Conservation (phyloP, 2,113 vertebrate genomes). For the Glaucomys volans region DNA sequence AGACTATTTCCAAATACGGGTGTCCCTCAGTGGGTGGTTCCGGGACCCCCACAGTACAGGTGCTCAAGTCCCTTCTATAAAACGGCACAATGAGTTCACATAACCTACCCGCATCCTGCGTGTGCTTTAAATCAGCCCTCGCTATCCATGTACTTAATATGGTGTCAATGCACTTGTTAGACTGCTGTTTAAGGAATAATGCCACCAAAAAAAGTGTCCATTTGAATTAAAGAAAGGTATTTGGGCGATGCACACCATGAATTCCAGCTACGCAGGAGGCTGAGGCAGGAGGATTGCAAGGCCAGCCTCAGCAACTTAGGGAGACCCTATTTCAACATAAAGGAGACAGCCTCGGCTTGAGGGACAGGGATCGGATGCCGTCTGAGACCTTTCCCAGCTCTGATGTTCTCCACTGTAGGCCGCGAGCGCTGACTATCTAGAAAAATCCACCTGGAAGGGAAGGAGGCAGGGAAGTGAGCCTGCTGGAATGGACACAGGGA, state of each 20-base stretch:
- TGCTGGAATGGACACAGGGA: not conserved
- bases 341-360: too few species aligned
- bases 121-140: too few species aligned
- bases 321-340: not conserved
- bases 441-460: not conserved
- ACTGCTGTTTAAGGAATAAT: too few species aligned
- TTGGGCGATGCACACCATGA: too few species aligned
- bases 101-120: too few species aligned
- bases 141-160: too few species aligned
- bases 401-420: rapidly evolving
- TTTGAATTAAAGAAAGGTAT: too few species aligned
- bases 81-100: not conserved
- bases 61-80: not conserved
- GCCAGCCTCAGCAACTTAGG: not conserved
- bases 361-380: not conserved
- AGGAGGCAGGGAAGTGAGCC: not conserved
- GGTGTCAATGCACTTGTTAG: too few species aligned
- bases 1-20: not conserved
- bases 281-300: not conserved
- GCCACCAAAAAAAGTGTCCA: too few species aligned
- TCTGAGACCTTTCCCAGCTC: not conserved
- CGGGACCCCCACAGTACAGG: not conserved
- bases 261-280: not conserved
- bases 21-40: not conserved
- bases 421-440: not conserved